phyloP scores from a whole-genome alignment of 2,113 vertebrate genomes.

The Mustelus asterias region DNA sequence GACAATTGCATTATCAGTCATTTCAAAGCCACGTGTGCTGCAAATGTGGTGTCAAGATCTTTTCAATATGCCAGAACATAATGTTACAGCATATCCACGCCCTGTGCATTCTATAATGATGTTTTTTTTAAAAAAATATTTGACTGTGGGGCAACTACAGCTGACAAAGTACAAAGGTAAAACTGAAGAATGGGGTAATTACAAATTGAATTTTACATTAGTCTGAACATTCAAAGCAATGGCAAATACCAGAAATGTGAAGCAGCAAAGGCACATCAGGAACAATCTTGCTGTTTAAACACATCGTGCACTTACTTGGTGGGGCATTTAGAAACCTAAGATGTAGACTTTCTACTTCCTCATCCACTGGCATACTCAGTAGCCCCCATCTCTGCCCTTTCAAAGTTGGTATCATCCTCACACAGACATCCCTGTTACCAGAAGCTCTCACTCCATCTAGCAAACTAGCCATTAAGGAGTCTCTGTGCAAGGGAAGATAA shows the following conservation, averaged over 20 bases:
- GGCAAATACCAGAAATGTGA: background rate
- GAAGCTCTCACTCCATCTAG: slow-evolving; percentile 94
- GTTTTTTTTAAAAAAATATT: background rate
- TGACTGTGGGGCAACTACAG: background rate
- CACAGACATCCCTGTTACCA: slow-evolving; percentile 94
- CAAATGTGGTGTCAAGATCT: background rate
- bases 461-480: slow-evolving; percentile 89
- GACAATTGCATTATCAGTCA: background rate
- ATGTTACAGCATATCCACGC: background rate
- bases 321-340: slow-evolving; percentile 87
- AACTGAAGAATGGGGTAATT: background rate
- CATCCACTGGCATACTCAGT: slow-evolving; percentile 93
- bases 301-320: slow-evolving; percentile 70
- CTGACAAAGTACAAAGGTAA: background rate
- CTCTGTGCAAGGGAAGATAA: slow-evolving; percentile 57
- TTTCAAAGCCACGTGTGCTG: background rate
- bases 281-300: background rate
- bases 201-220: background rate
- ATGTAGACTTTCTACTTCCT: slow-evolving; percentile 96
- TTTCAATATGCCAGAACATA: background rate
- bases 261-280: background rate
- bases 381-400: slow-evolving; percentile 94
- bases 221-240: background rate
- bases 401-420: slow-evolving; percentile 89
- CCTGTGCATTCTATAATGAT: background rate